Conservation (phyloP, 37 sponge, comb jelly and placozoan species). For the Oscarella lobularis region DNA sequence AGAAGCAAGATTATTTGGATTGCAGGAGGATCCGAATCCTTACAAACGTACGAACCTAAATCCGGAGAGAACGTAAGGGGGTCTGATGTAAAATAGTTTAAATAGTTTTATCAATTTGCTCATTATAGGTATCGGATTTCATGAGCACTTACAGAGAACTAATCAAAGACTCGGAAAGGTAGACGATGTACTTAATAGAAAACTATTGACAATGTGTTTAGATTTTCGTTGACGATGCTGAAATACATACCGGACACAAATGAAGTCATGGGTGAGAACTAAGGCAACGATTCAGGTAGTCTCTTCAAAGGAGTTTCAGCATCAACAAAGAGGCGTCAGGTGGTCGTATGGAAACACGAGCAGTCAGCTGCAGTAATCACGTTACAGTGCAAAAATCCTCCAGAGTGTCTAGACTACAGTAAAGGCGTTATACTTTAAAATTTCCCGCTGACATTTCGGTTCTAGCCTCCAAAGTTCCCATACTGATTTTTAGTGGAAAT, state of each 20-base stretch:
- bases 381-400: not conserved
- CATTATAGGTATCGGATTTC: slow-evolving; percentile 5
- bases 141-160: not conserved
- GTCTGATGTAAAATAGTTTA: not conserved
- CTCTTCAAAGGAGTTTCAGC: slow-evolving; percentile 2
- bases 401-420: not conserved
- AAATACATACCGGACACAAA: slow-evolving; percentile 30
- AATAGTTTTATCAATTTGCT: no score
- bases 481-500: slow-evolving; percentile 58
- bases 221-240: slow-evolving; percentile 5
- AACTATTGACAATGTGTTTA: not conserved
- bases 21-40: slow-evolving; percentile 22
- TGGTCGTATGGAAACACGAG: slow-evolving; percentile 3
- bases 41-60: slow-evolving; percentile 51
- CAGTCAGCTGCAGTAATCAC: not conserved
- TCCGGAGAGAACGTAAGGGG: slow-evolving; percentile 51
- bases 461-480: slow-evolving; percentile 54
- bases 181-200: not conserved
- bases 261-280: slow-evolving; percentile 42
- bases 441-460: no score
- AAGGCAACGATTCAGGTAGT: no score
- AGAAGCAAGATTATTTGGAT: slow-evolving; percentile 41
- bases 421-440: no score
- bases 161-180: not conserved
- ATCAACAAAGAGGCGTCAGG: slow-evolving; percentile 4